phyloP scores from a whole-genome alignment of 2,113 vertebrate genomes.

The Lathamus discolor region DNA sequence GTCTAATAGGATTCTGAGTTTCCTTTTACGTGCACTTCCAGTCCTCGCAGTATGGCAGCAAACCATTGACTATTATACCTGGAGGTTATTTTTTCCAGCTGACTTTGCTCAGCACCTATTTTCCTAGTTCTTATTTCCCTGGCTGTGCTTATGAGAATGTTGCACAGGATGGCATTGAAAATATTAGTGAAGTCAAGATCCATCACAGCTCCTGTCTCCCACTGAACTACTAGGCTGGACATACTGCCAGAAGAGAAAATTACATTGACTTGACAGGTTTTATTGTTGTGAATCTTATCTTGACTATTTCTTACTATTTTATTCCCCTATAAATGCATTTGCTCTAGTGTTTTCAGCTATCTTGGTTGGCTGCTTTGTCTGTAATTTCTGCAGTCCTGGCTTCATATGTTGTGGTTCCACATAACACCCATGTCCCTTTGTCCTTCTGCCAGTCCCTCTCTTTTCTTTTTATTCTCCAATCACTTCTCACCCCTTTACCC shows the following conservation, averaged over 20 bases:
- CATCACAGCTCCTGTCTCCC: not conserved
- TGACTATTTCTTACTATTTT: not conserved
- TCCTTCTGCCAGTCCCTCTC: not conserved
- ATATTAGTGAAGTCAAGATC: not conserved
- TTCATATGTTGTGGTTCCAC: not conserved
- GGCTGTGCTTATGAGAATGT: not conserved
- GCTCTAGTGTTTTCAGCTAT: not conserved
- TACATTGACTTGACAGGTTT: not conserved
- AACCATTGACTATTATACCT: not conserved
- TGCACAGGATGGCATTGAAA: not conserved
- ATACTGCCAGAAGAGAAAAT: not conserved
- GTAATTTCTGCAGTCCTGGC: not conserved
- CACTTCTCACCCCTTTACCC: not conserved
- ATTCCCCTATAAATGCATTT: not conserved
- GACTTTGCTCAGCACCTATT: not conserved
- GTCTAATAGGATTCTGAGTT: not conserved
- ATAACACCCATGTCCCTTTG: not conserved
- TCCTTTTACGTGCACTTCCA: not conserved
- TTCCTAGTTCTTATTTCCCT: not conserved
- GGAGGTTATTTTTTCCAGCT: not conserved
- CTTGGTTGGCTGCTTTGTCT: not conserved
- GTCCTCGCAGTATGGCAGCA: not conserved
- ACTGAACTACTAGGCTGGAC: not conserved
- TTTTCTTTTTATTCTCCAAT: not conserved
- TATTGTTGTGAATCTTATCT: not conserved